A percentile compares a stretch with the other conserved stretches of the same genome.
Evolutionary conservation across 2,797 vertebrate genomes (phyloP).

Genomic region (Enteromius viviparus): DNA sequence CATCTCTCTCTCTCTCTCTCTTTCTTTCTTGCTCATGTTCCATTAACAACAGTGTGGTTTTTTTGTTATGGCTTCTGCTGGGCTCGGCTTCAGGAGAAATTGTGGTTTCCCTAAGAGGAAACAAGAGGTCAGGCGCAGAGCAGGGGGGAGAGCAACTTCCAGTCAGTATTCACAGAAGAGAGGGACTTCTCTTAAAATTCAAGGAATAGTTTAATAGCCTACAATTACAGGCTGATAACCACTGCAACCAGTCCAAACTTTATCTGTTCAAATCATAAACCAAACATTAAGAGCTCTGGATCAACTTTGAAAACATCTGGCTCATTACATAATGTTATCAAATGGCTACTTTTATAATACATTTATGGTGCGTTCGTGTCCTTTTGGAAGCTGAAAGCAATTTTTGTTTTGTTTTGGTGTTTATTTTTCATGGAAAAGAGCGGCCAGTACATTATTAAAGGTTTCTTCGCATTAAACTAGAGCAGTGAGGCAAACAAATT

Average conservation of each 20-base stretch:
- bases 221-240: background rate
- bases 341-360: background rate
- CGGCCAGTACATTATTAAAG: background rate
- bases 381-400: background rate
- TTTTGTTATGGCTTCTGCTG: conserved; percentile 5
- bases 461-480: background rate
- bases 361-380: background rate
- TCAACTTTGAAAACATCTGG: background rate
- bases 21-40: background rate
- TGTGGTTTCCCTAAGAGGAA: conserved; percentile 24
- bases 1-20: background rate
- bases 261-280: background rate
- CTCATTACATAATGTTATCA: background rate
- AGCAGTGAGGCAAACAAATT: conserved; percentile 29
- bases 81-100: background rate
- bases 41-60: conserved; percentile 2
- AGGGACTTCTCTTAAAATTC: background rate
- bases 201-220: background rate
- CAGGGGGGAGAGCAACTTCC: background rate
- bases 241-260: background rate
- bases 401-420: too few relatives aligned
- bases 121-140: background rate
- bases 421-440: background rate
- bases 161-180: background rate
- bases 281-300: background rate